Evolutionary conservation across 1,140 invertebrate genomes (phyloP).

Genomic region (Manduca sexta): DNA sequence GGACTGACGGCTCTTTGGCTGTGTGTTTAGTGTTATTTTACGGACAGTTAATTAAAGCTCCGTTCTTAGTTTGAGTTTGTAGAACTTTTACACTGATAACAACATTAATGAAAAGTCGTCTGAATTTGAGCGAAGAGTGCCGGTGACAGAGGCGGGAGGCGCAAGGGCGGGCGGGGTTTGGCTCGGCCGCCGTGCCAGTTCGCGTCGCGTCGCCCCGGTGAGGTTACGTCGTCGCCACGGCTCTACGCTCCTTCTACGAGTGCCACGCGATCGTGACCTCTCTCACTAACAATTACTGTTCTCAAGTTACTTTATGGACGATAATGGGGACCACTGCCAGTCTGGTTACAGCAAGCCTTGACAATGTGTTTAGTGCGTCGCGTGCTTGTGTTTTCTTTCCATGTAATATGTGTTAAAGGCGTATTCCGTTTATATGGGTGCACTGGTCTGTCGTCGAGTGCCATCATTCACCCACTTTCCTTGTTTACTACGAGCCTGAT

Average conservation of each 20-base stretch:
- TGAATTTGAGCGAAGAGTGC: slow-evolving; percentile 58
- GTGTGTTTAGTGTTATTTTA: slow-evolving; percentile 51
- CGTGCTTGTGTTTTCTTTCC: slow-evolving; percentile 37
- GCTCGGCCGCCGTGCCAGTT: slow-evolving; percentile 40
- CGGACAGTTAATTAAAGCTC: slow-evolving; percentile 66
- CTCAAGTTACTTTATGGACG: slow-evolving; percentile 15
- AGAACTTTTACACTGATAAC: slow-evolving; percentile 66
- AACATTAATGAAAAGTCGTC: slow-evolving; percentile 69
- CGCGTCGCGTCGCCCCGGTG: slow-evolving; percentile 40
- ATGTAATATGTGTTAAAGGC: slow-evolving; percentile 33
- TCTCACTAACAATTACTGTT: slow-evolving; percentile 21
- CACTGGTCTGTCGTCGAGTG: slow-evolving; percentile 36
- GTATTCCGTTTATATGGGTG: slow-evolving; percentile 49
- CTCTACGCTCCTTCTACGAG: slow-evolving; percentile 3
- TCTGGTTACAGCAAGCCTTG: slow-evolving; percentile 21
- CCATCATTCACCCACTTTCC: slow-evolving; percentile 47
- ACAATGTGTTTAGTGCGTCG: slow-evolving; percentile 39
- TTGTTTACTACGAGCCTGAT: slow-evolving; percentile 42
- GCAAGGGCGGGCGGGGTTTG: slow-evolving; percentile 46
- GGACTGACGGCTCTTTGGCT: neutral
- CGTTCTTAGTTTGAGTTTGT: slow-evolving; percentile 57
- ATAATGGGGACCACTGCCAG: slow-evolving; percentile 26
- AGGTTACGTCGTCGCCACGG: slow-evolving; percentile 35
- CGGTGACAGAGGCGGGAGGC: slow-evolving; percentile 48
- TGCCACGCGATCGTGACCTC: slow-evolving; percentile 25